Evolutionary conservation across 2,888 invertebrate genomes (phyloP).

Genomic region (Drosophila pseudotakahashii): DNA sequence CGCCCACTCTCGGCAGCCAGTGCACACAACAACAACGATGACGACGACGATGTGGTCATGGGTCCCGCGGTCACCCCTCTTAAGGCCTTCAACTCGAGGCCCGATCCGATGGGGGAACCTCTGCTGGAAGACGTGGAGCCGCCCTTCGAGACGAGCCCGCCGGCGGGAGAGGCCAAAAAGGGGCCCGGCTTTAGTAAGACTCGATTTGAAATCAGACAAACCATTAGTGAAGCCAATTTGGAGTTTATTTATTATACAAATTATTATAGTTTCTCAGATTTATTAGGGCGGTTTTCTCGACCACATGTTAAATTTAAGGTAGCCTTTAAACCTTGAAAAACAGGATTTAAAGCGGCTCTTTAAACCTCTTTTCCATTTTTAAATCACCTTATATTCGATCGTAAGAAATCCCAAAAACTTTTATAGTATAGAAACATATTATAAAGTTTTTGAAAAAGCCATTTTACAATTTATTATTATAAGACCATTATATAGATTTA

Average conservation of each 20-base stretch:
- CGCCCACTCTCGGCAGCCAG: slow-evolving; percentile 68
- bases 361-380: no score
- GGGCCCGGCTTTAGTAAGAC: slow-evolving; percentile 42
- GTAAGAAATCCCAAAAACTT: no score
- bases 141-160: slow-evolving; percentile 54
- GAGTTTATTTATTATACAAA: background rate
- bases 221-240: slow-evolving; percentile 50
- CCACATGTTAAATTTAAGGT: no score
- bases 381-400: no score
- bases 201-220: background rate
- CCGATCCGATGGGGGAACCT: slow-evolving; percentile 79
- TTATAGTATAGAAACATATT: no score
- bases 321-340: no score
- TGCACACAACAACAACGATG: slow-evolving; percentile 74
- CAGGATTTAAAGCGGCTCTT: no score
- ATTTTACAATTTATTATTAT: no score
- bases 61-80: slow-evolving; percentile 83
- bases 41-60: slow-evolving; percentile 84
- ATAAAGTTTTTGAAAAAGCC: no score
- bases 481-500: no score
- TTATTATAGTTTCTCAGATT: background rate
- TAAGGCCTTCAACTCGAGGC: slow-evolving; percentile 64
- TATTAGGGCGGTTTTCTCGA: background rate
- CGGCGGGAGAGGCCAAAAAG: slow-evolving; percentile 58
- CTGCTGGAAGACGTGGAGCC: slow-evolving; percentile 74